A percentile compares a stretch with the other conserved stretches of the same genome.
Conservation (phyloP, 2,888 invertebrate species). For the Lottia gigantea region DNA sequence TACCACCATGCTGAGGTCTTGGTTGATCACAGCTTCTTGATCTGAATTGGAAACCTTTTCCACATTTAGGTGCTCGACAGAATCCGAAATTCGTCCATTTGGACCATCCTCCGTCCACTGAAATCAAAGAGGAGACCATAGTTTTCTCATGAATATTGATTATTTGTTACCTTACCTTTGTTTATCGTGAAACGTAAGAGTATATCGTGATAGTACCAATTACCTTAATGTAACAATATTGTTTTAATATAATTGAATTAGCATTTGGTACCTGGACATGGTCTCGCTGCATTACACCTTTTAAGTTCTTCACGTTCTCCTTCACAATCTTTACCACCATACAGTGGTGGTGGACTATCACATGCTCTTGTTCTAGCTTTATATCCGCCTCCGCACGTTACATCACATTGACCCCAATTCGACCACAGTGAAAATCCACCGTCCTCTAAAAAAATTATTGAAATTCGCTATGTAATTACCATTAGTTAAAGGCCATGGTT, state of each 20-base stretch:
- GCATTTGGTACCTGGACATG: constrained; percentile 47
- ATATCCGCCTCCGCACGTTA: constrained; percentile 54
- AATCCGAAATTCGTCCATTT: constrained; percentile 56
- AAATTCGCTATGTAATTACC: too few relatives aligned
- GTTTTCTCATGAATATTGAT: too few relatives aligned
- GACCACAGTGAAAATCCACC: constrained; percentile 62
- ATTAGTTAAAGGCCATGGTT: too few relatives aligned
- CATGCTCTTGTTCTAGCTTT: constrained; percentile 50
- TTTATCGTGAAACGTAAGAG: too few relatives aligned
- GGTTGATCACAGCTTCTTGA: constrained; percentile 60
- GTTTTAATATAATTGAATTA: too few relatives aligned
- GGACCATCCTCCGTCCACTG: constrained; percentile 62
- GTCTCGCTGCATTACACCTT: constrained; percentile 45
- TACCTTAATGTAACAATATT: too few relatives aligned
- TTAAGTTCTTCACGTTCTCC: constrained; percentile 42
- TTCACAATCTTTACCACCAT: constrained; percentile 55
- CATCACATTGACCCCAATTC: constrained; percentile 52
- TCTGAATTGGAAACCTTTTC: constrained; percentile 46
- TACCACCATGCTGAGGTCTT: constrained; percentile 52
- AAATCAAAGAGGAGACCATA: constrained; percentile 10
- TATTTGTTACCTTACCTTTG: too few relatives aligned
- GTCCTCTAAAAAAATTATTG: constrained; percentile 40
- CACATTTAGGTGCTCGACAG: constrained; percentile 55
- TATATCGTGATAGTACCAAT: too few relatives aligned
- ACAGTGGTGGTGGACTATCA: constrained; percentile 55